Conservation (phyloP, 2,797 vertebrate genomes). For the Lindbergichthys nudifrons region DNA sequence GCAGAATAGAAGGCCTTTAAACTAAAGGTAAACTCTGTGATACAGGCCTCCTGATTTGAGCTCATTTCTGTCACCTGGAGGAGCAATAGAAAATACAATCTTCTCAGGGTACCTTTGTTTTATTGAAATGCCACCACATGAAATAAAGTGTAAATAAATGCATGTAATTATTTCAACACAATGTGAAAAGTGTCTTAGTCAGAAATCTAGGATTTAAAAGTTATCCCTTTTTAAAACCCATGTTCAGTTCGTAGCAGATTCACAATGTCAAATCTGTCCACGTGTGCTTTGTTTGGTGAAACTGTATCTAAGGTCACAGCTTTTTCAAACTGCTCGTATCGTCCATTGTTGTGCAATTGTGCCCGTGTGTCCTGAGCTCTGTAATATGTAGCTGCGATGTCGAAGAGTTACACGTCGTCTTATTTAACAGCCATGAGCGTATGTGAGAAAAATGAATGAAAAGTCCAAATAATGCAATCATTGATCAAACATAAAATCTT, state of each 20-base stretch:
- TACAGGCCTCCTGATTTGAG: neutral
- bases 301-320: no score
- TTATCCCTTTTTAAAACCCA: no score
- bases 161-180: neutral
- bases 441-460: neutral
- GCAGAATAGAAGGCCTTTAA: neutral
- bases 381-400: constrained; percentile 7
- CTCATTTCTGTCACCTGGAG: neutral
- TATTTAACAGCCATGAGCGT: neutral
- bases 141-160: neutral
- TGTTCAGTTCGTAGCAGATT: neutral
- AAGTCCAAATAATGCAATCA: constrained; percentile 8
- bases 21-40: neutral
- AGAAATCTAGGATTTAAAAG: neutral
- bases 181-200: neutral
- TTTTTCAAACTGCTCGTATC: neutral
- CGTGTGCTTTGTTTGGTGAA: neutral
- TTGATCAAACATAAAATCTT: neutral
- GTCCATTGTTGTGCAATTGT: neutral
- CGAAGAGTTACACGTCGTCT: neutral
- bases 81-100: neutral
- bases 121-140: neutral
- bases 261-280: neutral
- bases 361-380: constrained; percentile 14
- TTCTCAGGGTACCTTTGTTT: constrained; percentile 27